Evolutionary conservation across 2,888 invertebrate species (phyloP).

Genomic region (Mallateleia sp.): DNA sequence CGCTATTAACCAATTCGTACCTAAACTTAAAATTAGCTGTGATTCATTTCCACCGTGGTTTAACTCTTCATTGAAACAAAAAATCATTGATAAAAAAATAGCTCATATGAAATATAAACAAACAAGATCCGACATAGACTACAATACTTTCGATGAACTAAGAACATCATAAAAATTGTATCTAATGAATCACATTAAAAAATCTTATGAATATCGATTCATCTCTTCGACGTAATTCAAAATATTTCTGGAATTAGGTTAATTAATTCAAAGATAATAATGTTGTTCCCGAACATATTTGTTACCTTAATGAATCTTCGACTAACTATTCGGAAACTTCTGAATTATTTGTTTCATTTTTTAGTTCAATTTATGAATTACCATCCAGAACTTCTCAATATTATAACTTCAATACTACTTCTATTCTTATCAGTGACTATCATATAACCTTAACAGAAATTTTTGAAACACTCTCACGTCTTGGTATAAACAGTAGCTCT

Average conservation of each 20-base stretch:
- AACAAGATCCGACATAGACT: neutral
- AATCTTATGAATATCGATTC: too few relatives aligned
- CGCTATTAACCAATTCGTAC: too few relatives aligned
- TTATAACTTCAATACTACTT: too few relatives aligned
- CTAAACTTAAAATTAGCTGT: too few relatives aligned
- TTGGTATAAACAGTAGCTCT: too few relatives aligned
- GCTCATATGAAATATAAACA: conserved; percentile 7
- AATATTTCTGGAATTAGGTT: neutral
- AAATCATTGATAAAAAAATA: conserved; percentile 12
- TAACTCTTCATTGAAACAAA: neutral
- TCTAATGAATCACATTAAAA: neutral
- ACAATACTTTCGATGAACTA: neutral
- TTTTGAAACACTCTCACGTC: too few relatives aligned
- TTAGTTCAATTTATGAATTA: neutral
- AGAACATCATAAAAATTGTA: too few relatives aligned
- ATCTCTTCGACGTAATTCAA: neutral
- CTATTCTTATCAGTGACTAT: too few relatives aligned
- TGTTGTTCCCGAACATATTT: neutral
- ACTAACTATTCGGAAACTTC: neutral
- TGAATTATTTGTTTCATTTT: neutral
- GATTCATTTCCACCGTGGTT: too few relatives aligned
- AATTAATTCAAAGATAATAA: neutral
- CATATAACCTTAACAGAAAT: too few relatives aligned
- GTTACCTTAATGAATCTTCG: neutral
- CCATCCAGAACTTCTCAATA: neutral